phyloP scores from a whole-genome alignment of 2,888 invertebrate genomes.

The Dichetophora obliterata region DNA sequence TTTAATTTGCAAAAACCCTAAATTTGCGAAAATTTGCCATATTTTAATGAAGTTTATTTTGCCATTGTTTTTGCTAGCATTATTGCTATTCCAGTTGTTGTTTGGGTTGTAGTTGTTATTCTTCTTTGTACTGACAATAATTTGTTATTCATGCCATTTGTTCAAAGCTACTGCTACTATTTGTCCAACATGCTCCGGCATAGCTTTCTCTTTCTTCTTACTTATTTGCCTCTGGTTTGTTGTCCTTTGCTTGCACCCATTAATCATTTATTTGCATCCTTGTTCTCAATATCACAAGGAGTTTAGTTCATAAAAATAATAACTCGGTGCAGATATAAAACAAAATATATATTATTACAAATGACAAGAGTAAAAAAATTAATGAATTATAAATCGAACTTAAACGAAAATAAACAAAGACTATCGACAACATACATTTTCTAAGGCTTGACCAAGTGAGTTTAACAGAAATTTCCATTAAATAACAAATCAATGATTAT shows the following conservation, averaged over 20 bases:
- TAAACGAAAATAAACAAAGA: no score
- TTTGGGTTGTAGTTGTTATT: background rate
- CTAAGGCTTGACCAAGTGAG: no score
- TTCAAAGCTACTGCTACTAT: background rate
- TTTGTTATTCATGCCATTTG: slow-evolving; percentile 16
- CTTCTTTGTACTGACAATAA: background rate
- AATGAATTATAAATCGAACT: no score
- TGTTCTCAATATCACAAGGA: background rate
- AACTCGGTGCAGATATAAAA: no score
- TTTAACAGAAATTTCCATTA: no score
- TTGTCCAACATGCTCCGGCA: no score
- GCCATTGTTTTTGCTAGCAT: slow-evolving; percentile 22
- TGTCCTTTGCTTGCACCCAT: background rate
- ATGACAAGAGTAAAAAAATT: no score
- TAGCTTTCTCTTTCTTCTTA: background rate
- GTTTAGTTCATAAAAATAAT: no score
- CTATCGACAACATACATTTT: no score
- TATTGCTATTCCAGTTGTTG: slow-evolving; percentile 1
- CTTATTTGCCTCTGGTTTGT: background rate
- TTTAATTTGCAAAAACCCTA: slow-evolving; percentile 1
- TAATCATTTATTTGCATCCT: background rate
- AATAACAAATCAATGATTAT: no score
- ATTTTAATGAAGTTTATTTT: slow-evolving; percentile 38
- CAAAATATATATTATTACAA: no score
- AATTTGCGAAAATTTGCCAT: background rate